A percentile compares a stretch with the other conserved stretches of the same genome.
Evolutionary conservation across 1,140 invertebrate genomes (phyloP).

Genomic region (Achatina immaculata): DNA sequence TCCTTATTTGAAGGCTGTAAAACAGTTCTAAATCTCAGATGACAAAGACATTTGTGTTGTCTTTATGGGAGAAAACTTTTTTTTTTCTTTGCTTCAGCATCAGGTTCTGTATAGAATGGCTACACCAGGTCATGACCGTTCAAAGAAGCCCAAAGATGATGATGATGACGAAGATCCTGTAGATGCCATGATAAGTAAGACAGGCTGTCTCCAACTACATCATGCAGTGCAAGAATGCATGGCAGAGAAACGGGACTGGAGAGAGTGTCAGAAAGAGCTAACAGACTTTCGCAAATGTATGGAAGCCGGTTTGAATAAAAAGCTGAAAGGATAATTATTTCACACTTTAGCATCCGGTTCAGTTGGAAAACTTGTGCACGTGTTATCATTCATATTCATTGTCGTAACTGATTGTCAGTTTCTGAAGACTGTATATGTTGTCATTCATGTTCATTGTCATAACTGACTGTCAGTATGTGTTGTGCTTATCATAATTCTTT

Average conservation of each 20-base stretch:
- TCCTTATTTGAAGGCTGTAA: too few species aligned
- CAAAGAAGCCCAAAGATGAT: constrained; percentile 42
- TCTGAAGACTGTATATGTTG: too few species aligned
- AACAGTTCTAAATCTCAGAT: too few species aligned
- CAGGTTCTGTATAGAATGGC: constrained; percentile 32
- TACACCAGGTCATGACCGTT: constrained; percentile 47
- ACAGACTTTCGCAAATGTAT: constrained; percentile 86
- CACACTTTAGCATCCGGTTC: background rate
- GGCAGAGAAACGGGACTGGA: constrained; percentile 88
- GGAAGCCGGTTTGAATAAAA: constrained; percentile 49
- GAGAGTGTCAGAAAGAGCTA: constrained; percentile 87
- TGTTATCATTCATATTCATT: too few species aligned
- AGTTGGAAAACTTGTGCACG: too few species aligned
- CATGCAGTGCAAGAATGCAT: constrained; percentile 92
- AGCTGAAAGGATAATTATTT: background rate
- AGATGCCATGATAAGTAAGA: constrained; percentile 86
- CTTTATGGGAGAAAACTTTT: background rate
- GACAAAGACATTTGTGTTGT: too few species aligned
- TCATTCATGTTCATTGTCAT: too few species aligned
- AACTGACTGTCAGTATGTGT: too few species aligned
- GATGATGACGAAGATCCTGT: constrained; percentile 80
- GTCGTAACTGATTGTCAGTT: too few species aligned
- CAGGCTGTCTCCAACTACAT: constrained; percentile 89
- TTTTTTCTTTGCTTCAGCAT: background rate
- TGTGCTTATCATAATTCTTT: too few species aligned